Base-by-base conservation (phyloP, 2,888 invertebrate genomes). In the Subacronicta megacephala region DNA sequence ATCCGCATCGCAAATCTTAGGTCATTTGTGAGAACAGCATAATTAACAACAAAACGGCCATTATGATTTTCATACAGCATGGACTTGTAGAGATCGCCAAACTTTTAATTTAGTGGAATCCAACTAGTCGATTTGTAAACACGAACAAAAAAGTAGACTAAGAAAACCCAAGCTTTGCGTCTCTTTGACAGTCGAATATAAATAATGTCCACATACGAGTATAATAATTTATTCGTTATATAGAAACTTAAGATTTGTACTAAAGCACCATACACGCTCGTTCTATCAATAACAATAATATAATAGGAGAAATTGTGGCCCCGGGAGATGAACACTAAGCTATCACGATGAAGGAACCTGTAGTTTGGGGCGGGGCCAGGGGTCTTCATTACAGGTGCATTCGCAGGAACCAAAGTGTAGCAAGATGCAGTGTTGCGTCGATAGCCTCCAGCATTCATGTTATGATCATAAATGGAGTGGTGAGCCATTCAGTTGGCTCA, bases 271-370 rank as follows among this genome's bases (percentile, higher is more conserved):
- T 35, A 53, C 37, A 38, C n/a, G 37, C n/a, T 13, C 2, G 9
- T 33, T 38, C 0, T 33, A 40, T 33, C 38, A 55, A 43, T 31
- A 56, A 43, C 35, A 55, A 43, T 26, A 51, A 40, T 44, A 33
- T 38, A 20, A 45, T 16, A 38, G 16, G 10, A 26, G 29, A 20
- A 33, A 36, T 7, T 16, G 13, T 15, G 51, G 64, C 64, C n/a
- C 13, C 23, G 58, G 65, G 43, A 26, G 41, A 42, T 49, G 37
- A 44, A 44, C 54, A 37, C 29, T 26, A 23, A 56, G 37, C 35
- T 52, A 52, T 52, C 46, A 36, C 31, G 43, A 63, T 63, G 36
- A n/a, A 35, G 38, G 44, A 69, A 56, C 64, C 46, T 37, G 64
- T 17, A 52, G 38, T 10, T n/a, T 31, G 18, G 29, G 43, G 40